Conservation (phyloP, 2,797 vertebrate genomes). For the Mastacembelus armatus region DNA sequence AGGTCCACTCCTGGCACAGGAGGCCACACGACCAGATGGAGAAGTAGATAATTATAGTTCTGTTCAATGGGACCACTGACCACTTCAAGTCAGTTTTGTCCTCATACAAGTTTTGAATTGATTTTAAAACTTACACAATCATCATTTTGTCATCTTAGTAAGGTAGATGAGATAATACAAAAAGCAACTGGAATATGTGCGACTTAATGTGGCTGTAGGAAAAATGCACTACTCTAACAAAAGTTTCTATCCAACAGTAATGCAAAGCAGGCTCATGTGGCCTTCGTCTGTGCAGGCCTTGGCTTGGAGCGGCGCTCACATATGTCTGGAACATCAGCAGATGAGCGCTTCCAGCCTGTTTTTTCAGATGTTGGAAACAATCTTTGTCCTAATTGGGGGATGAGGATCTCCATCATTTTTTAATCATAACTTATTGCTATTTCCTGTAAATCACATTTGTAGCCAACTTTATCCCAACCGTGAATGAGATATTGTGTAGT, state of each 20-base stretch:
- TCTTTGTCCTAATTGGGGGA: constrained; percentile 52
- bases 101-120: constrained; percentile 37
- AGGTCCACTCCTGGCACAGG: constrained; percentile 64
- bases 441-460: constrained; percentile 44
- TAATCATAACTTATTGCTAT: constrained; percentile 62
- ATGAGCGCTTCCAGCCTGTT: constrained; percentile 28
- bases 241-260: constrained; percentile 21
- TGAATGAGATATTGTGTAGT: constrained; percentile 17
- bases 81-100: constrained; percentile 52
- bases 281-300: constrained; percentile 34
- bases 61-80: constrained; percentile 51
- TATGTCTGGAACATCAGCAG: constrained; percentile 64
- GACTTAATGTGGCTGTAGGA: constrained; percentile 11
- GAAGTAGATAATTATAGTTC: constrained; percentile 69
- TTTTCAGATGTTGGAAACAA: constrained; percentile 58
- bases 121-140: constrained; percentile 18
- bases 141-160: constrained; percentile 27
- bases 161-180: background rate
- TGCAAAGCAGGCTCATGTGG: background rate
- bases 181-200: constrained; percentile 7
- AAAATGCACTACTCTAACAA: constrained; percentile 30
- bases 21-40: constrained; percentile 71
- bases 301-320: constrained; percentile 40
- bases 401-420: constrained; percentile 59
- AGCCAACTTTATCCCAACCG: constrained; percentile 35